phyloP scores from a whole-genome alignment of 1,140 invertebrate genomes.

The Leucophenga varia region DNA sequence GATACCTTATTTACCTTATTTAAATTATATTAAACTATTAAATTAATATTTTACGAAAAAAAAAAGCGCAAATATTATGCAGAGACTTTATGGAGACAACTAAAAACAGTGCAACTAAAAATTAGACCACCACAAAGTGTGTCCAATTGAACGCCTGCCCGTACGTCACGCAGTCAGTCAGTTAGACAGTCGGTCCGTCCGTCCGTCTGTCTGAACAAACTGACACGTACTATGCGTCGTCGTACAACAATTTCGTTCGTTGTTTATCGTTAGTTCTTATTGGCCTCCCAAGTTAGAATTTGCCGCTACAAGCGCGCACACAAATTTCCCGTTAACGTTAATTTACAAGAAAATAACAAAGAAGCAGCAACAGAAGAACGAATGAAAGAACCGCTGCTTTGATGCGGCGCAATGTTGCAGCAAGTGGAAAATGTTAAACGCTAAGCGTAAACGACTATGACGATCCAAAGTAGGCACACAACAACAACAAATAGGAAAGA shows the following conservation, averaged over 20 bases:
- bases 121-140: conserved; percentile 11
- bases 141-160: too few species aligned
- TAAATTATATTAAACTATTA: too few species aligned
- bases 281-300: conserved; percentile 30
- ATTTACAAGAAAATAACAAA: conserved; percentile 2
- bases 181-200: too few species aligned
- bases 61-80: conserved; percentile 6
- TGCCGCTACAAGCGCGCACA: conserved; percentile 20
- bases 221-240: too few species aligned
- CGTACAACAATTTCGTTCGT: too few species aligned
- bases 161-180: too few species aligned
- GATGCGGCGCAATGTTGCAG: conserved; percentile 16
- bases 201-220: too few species aligned
- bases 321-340: conserved; percentile 15
- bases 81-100: neutral
- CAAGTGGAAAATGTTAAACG: conserved; percentile 43
- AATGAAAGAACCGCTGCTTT: neutral
- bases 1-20: too few species aligned
- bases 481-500: too few species aligned
- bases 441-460: conserved; percentile 25
- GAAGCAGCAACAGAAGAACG: neutral
- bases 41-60: too few species aligned
- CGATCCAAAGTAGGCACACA: conserved; percentile 16
- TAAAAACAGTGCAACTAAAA: neutral
- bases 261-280: too few species aligned